phyloP scores from a whole-genome alignment of 2,113 vertebrate species.

The Tragelaphus scriptus region DNA sequence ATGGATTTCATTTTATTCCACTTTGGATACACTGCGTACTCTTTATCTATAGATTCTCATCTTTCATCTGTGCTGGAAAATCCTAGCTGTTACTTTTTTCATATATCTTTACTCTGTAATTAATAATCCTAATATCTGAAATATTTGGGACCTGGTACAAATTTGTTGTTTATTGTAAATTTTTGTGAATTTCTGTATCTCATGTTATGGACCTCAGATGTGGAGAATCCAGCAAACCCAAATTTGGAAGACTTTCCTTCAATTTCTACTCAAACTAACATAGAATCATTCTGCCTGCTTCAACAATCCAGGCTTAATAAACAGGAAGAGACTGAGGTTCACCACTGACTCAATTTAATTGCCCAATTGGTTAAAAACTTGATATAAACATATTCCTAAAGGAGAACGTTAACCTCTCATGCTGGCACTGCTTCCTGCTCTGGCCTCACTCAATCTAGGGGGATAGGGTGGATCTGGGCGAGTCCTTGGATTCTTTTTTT shows the following conservation, averaged over 20 bases:
- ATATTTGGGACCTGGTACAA: background rate
- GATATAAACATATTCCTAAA: background rate
- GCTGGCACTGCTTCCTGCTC: background rate
- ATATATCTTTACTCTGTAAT: background rate
- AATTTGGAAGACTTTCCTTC: background rate
- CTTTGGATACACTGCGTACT: background rate
- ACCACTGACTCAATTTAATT: background rate
- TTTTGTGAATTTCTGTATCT: background rate
- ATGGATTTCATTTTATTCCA: background rate
- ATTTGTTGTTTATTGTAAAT: background rate
- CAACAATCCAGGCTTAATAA: background rate
- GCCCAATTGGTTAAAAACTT: background rate
- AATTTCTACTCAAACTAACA: background rate
- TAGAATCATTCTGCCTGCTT: background rate
- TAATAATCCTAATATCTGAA: background rate
- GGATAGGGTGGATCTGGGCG: fast-evolving
- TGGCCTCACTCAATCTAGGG: background rate
- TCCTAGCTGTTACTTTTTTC: background rate
- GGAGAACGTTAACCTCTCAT: background rate
- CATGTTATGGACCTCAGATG: background rate
- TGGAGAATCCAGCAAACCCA: background rate
- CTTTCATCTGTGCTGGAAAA: background rate
- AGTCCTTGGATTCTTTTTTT: background rate
- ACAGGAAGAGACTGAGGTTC: background rate
- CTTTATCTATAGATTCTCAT: background rate